Percentiles rank a stretch among this genome's conserved stretches.
These are phyloP conservation scores for Aphodius sticticus DNA, from an alignment of 2,888 invertebrate genomes.

Conservation along the genomic window DNA sequence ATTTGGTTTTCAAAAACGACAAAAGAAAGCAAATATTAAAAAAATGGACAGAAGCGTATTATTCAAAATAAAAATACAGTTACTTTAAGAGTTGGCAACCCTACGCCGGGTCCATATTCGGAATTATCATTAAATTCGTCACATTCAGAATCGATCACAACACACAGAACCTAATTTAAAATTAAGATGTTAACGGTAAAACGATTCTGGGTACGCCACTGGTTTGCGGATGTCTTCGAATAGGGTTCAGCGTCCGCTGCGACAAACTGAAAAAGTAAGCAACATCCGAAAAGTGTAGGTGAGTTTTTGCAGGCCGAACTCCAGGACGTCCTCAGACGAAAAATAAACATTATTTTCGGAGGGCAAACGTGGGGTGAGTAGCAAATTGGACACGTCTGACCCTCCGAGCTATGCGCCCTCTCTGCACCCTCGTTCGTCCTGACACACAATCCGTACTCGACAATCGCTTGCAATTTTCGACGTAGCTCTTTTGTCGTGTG, in stretches of 20 bases:
- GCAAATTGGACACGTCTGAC: conserved; percentile 37
- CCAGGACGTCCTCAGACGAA: background rate
- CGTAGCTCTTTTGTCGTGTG: background rate
- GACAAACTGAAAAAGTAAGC: background rate
- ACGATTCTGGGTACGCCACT: too few species aligned
- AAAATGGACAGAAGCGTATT: too few species aligned
- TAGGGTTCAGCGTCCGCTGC: background rate
- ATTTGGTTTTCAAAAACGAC: too few species aligned
- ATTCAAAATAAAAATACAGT: too few species aligned
- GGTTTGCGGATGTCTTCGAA: background rate
- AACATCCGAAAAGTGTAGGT: background rate
- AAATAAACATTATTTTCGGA: conserved; percentile 34
- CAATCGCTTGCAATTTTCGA: conserved; percentile 4
- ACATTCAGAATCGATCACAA: too few species aligned
- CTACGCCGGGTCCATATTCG: too few species aligned
- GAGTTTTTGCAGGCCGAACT: background rate
- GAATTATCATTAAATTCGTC: too few species aligned
- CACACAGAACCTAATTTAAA: too few species aligned
- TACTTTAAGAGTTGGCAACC: too few species aligned
- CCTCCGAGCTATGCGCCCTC: conserved; percentile 30
- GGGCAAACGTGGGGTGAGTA: conserved; percentile 34
- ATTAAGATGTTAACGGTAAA: too few species aligned
- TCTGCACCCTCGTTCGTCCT: background rate
- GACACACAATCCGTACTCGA: background rate
- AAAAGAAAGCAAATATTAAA: too few species aligned